Percentiles rank a stretch among this genome's conserved stretches.
These are phyloP conservation scores for Eupithecia abbreviata DNA, from an alignment of 2,888 invertebrate genomes.

Conservation along the genomic window DNA sequence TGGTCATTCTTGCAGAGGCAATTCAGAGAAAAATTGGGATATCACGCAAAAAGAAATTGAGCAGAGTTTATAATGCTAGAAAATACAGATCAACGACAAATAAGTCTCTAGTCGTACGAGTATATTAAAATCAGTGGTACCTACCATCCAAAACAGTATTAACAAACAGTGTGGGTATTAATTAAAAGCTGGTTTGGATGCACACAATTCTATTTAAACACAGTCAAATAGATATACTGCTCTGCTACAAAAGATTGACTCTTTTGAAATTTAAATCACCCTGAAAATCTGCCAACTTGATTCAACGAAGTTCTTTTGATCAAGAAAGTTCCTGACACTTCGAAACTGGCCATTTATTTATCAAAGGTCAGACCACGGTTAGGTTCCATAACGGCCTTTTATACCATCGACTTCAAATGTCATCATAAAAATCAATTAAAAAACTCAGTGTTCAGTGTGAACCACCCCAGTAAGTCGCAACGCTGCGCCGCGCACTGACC, in stretches of 20 bases:
- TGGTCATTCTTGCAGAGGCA: constrained; percentile 32
- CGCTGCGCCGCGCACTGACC: constrained; percentile 49
- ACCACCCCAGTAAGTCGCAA: background rate
- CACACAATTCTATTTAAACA: background rate
- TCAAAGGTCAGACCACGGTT: background rate
- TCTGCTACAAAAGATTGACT: background rate
- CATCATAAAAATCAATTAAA: constrained; percentile 5
- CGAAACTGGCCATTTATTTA: background rate
- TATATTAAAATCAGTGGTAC: too few relatives aligned
- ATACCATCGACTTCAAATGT: background rate
- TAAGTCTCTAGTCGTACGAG: too few relatives aligned
- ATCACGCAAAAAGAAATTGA: background rate
- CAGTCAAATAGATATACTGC: background rate
- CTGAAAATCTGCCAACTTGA: background rate
- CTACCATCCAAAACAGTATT: too few relatives aligned
- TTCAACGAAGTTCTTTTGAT: background rate
- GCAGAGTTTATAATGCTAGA: background rate
- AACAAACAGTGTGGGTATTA: too few relatives aligned
- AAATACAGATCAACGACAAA: too few relatives aligned
- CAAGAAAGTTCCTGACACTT: background rate
- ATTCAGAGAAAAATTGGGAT: background rate
- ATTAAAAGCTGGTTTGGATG: too few relatives aligned
- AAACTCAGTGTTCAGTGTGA: background rate
- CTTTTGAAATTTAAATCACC: background rate
- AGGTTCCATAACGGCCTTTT: background rate